Evolutionary conservation across 1,140 invertebrate species (phyloP).

Genomic region (Caenorhabditis remanei): DNA sequence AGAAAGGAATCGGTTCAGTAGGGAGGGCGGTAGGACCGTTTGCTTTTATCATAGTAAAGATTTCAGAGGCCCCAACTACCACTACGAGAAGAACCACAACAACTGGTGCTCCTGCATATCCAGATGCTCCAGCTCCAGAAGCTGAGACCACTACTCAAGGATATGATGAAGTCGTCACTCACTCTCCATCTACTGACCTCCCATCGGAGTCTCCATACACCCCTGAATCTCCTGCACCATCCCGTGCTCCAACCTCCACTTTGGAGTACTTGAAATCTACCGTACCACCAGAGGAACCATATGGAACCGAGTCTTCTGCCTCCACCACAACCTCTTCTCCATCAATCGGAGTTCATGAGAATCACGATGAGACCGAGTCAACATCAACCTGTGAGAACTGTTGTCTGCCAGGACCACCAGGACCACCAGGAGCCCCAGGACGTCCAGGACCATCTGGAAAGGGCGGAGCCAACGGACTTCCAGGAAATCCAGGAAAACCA

Average conservation of each 20-base stretch:
- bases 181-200: not conserved
- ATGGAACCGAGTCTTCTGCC: not conserved
- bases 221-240: not conserved
- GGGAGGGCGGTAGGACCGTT: too few relatives aligned
- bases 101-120: slow-evolving; percentile 7
- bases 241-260: not conserved
- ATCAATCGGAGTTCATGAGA: slow-evolving; percentile 21
- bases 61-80: slow-evolving; percentile 41
- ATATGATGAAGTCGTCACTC: slow-evolving; percentile 23
- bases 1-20: too few relatives aligned
- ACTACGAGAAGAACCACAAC: slow-evolving; percentile 17
- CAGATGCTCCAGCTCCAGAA: slow-evolving; percentile 29
- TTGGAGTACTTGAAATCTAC: not conserved
- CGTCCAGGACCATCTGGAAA: slow-evolving; percentile 60
- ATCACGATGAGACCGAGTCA: slow-evolving; percentile 3
- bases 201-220: not conserved
- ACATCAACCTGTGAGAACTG: slow-evolving; percentile 44
- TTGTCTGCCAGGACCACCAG: slow-evolving; percentile 63
- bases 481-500: slow-evolving; percentile 56
- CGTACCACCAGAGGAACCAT: slow-evolving; percentile 34
- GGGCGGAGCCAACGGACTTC: slow-evolving; percentile 50
- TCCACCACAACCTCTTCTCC: slow-evolving; percentile 6
- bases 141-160: slow-evolving; percentile 35
- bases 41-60: too few relatives aligned
- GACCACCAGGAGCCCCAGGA: slow-evolving; percentile 67